These are phyloP conservation scores for Orycteropus afer DNA, from an alignment of 2,113 vertebrate species.

Conservation along the genomic window DNA sequence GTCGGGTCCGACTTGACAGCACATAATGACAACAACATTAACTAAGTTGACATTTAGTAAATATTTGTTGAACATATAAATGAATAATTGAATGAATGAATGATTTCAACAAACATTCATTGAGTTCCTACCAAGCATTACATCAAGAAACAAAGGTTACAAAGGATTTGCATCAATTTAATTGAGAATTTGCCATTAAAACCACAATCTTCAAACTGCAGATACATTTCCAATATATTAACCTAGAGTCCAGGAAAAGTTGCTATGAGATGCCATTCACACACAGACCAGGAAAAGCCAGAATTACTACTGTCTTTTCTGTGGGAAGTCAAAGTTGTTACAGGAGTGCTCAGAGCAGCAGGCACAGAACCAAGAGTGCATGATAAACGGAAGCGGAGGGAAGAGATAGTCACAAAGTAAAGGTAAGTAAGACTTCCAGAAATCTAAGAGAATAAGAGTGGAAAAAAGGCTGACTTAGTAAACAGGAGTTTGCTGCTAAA, in stretches of 20 bases:
- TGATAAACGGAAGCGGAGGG: neutral
- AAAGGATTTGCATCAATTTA: conserved; percentile 32
- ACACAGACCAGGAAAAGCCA: neutral
- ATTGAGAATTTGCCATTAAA: conserved; percentile 44
- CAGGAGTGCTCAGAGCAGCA: neutral
- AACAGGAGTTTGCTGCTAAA: neutral
- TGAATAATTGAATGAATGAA: conserved; percentile 38
- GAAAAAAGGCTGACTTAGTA: neutral
- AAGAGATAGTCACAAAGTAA: neutral
- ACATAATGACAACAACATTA: no score
- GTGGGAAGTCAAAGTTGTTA: neutral
- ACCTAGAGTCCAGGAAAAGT: neutral
- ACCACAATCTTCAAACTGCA: neutral
- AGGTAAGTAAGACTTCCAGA: neutral
- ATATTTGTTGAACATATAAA: conserved; percentile 14
- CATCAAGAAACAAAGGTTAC: neutral
- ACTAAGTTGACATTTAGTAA: conserved; percentile 46
- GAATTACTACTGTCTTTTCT: neutral
- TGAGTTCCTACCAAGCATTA: conserved; percentile 19
- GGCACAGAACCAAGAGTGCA: neutral
- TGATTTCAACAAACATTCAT: conserved; percentile 10
- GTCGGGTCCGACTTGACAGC: no score
- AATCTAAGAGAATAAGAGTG: neutral
- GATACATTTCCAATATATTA: conserved; percentile 20
- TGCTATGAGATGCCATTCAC: neutral